Evolutionary conservation across 2,888 invertebrate species (phyloP).

Genomic region (Aradus depressus): DNA sequence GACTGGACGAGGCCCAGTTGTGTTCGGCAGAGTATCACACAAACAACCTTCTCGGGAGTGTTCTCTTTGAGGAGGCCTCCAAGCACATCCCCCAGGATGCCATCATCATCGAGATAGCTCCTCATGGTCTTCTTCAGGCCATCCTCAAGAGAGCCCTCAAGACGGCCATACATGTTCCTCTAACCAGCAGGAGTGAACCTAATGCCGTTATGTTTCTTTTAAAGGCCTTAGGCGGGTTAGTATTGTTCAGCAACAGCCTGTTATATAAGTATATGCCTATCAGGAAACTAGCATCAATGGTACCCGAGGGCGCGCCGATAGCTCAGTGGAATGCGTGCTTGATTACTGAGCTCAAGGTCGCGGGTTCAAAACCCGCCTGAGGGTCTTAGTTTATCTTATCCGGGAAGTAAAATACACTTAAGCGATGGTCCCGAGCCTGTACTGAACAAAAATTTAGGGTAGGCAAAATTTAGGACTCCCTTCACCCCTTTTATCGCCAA

Average conservation of each 20-base stretch:
- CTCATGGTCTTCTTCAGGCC: constrained; percentile 78
- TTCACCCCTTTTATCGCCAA: too few relatives aligned
- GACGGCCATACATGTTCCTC: constrained; percentile 13
- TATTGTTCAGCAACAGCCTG: too few relatives aligned
- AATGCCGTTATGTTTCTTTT: constrained; percentile 19
- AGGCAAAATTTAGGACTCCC: too few relatives aligned
- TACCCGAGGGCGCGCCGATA: background rate
- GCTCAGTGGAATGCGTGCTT: background rate
- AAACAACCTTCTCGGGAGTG: constrained; percentile 54
- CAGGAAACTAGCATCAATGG: background rate
- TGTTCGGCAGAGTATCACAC: constrained; percentile 57
- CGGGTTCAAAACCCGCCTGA: too few relatives aligned
- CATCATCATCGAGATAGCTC: constrained; percentile 77
- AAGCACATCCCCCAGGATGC: constrained; percentile 69
- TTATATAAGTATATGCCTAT: background rate
- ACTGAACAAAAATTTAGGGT: too few relatives aligned
- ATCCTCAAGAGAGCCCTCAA: constrained; percentile 66
- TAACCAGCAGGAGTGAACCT: constrained; percentile 17
- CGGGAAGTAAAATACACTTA: too few relatives aligned
- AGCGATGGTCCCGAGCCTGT: too few relatives aligned
- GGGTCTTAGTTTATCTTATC: too few relatives aligned
- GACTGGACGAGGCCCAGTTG: constrained; percentile 42
- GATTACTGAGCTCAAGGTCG: too few relatives aligned
- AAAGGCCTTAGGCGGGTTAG: constrained; percentile 19
- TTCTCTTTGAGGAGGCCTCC: constrained; percentile 72